Conservation (phyloP, 2,113 vertebrate genomes). For the Mustela lutreola region DNA sequence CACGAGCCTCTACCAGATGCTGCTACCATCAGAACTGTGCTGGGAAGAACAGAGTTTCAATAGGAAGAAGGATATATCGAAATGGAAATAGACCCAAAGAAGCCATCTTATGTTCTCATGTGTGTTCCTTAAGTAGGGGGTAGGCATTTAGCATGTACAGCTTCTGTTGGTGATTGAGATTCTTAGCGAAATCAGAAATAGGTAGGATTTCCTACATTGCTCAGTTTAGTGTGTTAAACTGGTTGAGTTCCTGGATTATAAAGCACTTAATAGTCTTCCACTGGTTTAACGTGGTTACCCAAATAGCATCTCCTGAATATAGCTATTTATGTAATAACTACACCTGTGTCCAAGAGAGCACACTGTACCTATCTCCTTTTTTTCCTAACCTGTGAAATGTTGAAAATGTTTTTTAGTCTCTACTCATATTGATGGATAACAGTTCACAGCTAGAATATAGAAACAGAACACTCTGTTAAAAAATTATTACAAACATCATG, state of each 20-base stretch:
- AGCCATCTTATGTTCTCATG: neutral
- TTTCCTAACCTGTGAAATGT: neutral
- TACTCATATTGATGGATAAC: neutral
- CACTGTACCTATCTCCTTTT: neutral
- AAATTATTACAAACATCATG: constrained; percentile 33
- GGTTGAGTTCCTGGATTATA: neutral
- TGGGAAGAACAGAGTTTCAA: neutral
- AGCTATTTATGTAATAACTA: neutral
- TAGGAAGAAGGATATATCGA: neutral
- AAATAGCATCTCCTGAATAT: neutral
- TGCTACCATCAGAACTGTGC: neutral
- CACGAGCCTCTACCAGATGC: neutral
- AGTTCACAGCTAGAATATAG: neutral
- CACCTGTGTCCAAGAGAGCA: neutral
- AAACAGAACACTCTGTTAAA: constrained; percentile 2
- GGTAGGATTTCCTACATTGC: neutral
- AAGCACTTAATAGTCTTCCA: constrained; percentile 14
- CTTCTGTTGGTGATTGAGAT: neutral
- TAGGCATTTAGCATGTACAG: neutral
- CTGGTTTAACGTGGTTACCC: neutral
- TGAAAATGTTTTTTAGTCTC: constrained; percentile 29
- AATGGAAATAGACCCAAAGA: neutral
- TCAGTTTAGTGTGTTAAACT: neutral
- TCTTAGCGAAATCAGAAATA: neutral
- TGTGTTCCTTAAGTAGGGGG: neutral